Conservation (phyloP, 2,888 invertebrate species). For the Chorisops tibialis region DNA sequence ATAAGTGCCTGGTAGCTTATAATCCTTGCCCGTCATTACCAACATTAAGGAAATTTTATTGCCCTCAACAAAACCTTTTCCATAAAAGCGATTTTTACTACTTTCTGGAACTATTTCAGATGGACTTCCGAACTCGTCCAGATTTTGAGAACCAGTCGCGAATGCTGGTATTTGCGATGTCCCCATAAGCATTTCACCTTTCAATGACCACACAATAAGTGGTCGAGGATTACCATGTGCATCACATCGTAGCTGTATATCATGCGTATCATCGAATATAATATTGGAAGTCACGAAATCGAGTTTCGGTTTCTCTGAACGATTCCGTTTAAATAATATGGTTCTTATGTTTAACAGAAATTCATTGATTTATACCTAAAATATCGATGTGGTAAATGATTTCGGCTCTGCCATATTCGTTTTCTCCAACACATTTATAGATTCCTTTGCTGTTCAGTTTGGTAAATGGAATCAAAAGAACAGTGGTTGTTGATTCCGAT, state of each 20-base stretch:
- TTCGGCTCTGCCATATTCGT: constrained; percentile 55
- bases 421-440: constrained; percentile 57
- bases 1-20: constrained; percentile 54
- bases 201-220: constrained; percentile 59
- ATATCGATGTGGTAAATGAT: constrained; percentile 58
- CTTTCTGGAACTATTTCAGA: background rate
- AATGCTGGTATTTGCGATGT: constrained; percentile 34
- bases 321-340: no score
- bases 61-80: background rate
- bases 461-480: background rate
- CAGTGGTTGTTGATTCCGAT: background rate
- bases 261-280: constrained; percentile 9
- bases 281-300: constrained; percentile 7
- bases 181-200: constrained; percentile 43
- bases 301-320: constrained; percentile 39
- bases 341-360: no score
- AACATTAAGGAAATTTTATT: background rate
- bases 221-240: constrained; percentile 60
- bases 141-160: no score
- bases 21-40: no score
- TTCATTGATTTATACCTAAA: constrained; percentile 51
- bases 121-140: background rate
- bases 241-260: constrained; percentile 49
- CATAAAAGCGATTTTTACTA: background rate
- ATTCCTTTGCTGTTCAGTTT: constrained; percentile 45